Base-by-base conservation (phyloP, 2,797 vertebrate genomes). In the Petrocephalus schoutedeni region DNA sequence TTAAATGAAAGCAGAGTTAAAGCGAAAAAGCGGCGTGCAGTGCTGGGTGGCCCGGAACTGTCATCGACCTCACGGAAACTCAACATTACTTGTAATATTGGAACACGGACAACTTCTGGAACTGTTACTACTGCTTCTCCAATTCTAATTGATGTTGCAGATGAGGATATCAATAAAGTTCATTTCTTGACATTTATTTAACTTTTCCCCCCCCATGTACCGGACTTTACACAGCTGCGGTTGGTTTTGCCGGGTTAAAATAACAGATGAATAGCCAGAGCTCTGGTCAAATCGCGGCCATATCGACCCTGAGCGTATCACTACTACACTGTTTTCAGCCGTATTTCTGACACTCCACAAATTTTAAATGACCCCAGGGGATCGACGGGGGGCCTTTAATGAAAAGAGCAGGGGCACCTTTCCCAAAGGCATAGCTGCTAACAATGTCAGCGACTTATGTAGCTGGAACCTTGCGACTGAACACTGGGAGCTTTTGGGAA, bases 131-230 rank as follows among this genome's bases (percentile, higher is more conserved):
- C 58, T 87, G 51, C 28, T 87, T 28, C 58, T 61, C 80, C 28
- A 86, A 88, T 91, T 91, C 89, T 90, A 86, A 90, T 91, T 91
- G 89, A 91, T 91, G 23, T 28, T 84, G 85, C 41, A 54, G 28
- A 86, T 14, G 71, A 88, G 90, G 91, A 91, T 89, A 91, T 90
- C 90, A 94, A 93, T 94, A 95, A 94, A 94, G 90, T 92, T 89
- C 90, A 90, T 91, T 93, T 92, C 92, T 94, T 92, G 90, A 90
- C 91, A 85, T 88, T 87, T 80, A 89, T 54, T 88, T 91, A 5
- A 12, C 12, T 23, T 54, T 4, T 9, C 21, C 41, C 41, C 21
- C 28, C 16, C 41, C 41, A 2, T 49, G 51, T 14, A 86, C 9
- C 59, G 28, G 19, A 23, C 58, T 85, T 45, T 14, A 14, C 16